A percentile compares a stretch with the other conserved stretches of the same genome.
Conservation (phyloP, 2,113 vertebrate species). For the Elachura formosa region DNA sequence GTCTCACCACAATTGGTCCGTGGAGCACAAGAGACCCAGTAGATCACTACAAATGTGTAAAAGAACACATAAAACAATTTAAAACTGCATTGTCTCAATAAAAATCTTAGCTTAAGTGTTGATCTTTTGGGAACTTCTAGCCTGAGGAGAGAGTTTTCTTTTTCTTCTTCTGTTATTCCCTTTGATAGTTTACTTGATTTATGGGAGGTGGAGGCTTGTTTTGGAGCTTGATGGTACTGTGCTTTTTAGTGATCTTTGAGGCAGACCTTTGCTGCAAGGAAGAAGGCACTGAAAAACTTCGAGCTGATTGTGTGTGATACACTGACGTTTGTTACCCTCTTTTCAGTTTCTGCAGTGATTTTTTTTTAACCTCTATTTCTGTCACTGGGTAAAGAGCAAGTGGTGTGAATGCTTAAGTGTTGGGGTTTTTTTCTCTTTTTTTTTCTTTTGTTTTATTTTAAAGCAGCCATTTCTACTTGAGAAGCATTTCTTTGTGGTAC, state of each 20-base stretch:
- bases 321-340: neutral
- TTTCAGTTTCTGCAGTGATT: neutral
- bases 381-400: neutral
- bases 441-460: neutral
- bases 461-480: neutral
- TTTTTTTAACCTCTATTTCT: neutral
- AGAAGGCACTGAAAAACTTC: neutral
- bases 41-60: neutral
- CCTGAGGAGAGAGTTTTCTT: neutral
- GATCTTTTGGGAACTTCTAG: neutral
- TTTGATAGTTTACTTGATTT: conserved; percentile 2
- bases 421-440: neutral
- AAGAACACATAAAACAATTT: neutral
- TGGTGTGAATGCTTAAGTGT: neutral
- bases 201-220: neutral
- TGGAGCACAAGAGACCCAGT: neutral
- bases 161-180: neutral
- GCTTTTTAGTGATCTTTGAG: neutral
- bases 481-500: conserved; percentile 16
- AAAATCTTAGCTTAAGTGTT: neutral
- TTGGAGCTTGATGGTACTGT: neutral
- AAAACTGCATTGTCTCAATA: neutral
- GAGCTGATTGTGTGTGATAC: neutral
- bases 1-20: neutral
- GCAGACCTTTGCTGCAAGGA: neutral